Base-by-base conservation (phyloP, 2,113 vertebrate genomes). In the Peucedramus taeniatus region DNA sequence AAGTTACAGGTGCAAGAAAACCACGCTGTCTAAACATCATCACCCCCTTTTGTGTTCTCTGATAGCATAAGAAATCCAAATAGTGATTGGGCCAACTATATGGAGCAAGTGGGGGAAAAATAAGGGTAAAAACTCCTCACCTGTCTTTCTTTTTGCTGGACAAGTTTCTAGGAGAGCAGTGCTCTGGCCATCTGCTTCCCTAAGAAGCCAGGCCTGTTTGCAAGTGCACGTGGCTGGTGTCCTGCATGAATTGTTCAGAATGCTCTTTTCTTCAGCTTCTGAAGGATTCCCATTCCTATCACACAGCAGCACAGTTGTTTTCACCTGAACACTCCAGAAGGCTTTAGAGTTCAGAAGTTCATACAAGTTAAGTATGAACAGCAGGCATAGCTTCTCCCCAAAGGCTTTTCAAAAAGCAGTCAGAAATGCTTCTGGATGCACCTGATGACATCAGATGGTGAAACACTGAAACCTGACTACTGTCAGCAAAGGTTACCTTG, bases 211-310 rank as follows among this genome's bases (percentile, higher is more conserved):
- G 31, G 22, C 49, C 49, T 61, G 11, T 23, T 80, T 85, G 30
- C 50, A 45, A 71, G 39, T 6, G 17, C 51, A 5, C 0, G 0
- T 28, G 24, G 47, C 74, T 91, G 37, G 27, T 0, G 0, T 33
- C 40, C 66, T 80, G 42, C 8, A 11, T 13, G 26, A 81, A 45
- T n/a, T 42, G 19, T 54, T 95, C 37, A 68, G 60, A 51, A 49
- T 50, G 53, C 1, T 63, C 40, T 63, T 85, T 54, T 57, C 39
- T 79, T 70, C 69, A 87, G 13, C 75, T 80, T 78, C 60, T 70
- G 64, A 75, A 83, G 27, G 8, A 14, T 31, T 78, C 37, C 23
- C 22, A 16, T 18, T 63, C 14, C 33, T 69, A 3, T 74, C 30
- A 54, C 64, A 31, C 7, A 40, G 9, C 9, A 54, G 47, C 5